These are phyloP conservation scores for Spea multiplicata DNA, from an alignment of 2,113 vertebrate species.

Conservation along the genomic window DNA sequence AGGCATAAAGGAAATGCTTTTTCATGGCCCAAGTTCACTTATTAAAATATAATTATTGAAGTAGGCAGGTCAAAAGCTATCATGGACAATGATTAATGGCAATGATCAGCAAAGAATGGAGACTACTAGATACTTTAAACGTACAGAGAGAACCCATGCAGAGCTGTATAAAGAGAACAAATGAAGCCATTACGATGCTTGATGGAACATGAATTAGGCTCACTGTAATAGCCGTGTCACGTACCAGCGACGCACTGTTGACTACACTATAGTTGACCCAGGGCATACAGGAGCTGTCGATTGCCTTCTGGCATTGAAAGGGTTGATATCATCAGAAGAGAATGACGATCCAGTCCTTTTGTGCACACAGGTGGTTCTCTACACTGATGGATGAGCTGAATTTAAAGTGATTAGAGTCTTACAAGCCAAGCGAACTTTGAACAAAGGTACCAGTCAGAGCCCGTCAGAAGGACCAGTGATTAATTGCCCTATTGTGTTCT, in stretches of 20 bases:
- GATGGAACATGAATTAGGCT: conserved; percentile 30
- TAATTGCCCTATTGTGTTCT: conserved; percentile 47
- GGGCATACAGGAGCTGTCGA: conserved; percentile 7
- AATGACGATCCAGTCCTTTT: conserved; percentile 40
- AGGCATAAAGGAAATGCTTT: conserved; percentile 1
- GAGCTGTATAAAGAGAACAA: conserved; percentile 32
- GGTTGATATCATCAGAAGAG: conserved; percentile 23
- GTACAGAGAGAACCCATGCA: conserved; percentile 20
- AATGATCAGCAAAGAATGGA: conserved; percentile 15
- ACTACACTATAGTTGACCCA: neutral
- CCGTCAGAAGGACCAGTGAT: conserved; percentile 49
- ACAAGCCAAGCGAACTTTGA: conserved; percentile 52
- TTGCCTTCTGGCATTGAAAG: conserved; percentile 22
- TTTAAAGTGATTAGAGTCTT: conserved; percentile 58
- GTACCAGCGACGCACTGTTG: neutral
- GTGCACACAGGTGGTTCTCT: conserved; percentile 23
- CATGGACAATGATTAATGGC: conserved; percentile 31
- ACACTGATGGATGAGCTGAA: conserved; percentile 55
- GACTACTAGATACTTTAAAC: neutral
- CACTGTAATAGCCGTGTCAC: conserved; percentile 2
- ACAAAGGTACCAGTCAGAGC: conserved; percentile 49
- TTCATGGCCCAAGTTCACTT: conserved; percentile 1
- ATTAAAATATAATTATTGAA: conserved; percentile 40
- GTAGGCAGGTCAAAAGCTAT: conserved; percentile 34
- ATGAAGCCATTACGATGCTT: conserved; percentile 25